Evolutionary conservation across 2,797 vertebrate species (phyloP), one percentile per base, ranked within the genome.

Genomic region (Pseudochirops corinnae): DNA sequence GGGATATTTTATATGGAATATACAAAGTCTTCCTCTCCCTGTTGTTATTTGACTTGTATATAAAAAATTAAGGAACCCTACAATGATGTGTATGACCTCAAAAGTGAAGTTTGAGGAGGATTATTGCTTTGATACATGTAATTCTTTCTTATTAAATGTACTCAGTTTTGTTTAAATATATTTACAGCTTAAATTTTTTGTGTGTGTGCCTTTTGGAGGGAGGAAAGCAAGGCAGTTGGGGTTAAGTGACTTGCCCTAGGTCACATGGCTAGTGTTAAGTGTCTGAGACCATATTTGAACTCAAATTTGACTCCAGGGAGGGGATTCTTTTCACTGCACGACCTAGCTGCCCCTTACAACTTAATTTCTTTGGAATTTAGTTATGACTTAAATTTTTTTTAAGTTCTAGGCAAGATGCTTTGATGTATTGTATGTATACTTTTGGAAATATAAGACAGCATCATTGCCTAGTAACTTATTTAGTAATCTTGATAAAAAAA

Each of bases 391-490:
- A 93, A 97, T 60, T 95, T 93, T 11, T 62, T 92, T 96, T n/a
- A 97, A 92, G n/a, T 97, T 97, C 26, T 55, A 93, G 93, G 95
- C 93, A 93, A 93, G 98, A 98, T 12, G 93, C 96, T 92, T 92
- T 96, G 92, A 96, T 97, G 97, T 95, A 90, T 21, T 97, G 97
- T 95, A 90, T 21, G 90, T 97, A 55, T 98, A 94, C 92, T 98
- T 97, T 98, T 96, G 90, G 94, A 96, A 95, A 56, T 94, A 93
- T 90, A 95, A 96, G 91, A 92, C 82, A 95, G n/a, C 57, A 92
- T 97, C 92, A 94, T 96, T 96, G 93, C 97, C 92, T 94, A 97
- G 94, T 92, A 95, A 92, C 97, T 98, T 98, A 97, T 96, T 98
- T 98, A 97, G 96, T 97, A 98, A 95, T 95, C 28, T 94, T 53